Evolutionary conservation across 2,113 vertebrate genomes (phyloP).

Genomic region (Bombycilla garrulus): DNA sequence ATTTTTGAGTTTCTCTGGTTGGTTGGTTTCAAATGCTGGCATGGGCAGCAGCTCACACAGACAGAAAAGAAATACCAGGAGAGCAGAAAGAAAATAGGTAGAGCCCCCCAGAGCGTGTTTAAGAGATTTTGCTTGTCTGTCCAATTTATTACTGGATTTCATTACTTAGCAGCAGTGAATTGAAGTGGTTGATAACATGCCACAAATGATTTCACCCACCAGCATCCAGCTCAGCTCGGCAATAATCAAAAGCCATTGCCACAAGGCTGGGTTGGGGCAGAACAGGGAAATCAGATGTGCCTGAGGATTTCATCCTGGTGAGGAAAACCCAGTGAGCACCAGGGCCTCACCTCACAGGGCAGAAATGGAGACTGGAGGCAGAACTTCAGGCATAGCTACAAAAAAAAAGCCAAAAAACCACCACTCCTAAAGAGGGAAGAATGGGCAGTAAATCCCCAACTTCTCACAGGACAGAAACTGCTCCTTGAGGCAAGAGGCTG

Average conservation of each 20-base stretch:
- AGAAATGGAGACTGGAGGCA: not conserved
- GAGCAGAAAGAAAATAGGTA: slow-evolving; percentile 20
- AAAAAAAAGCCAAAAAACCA: no score
- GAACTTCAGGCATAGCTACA: not conserved
- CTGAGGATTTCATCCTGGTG: not conserved
- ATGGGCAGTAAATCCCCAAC: not conserved
- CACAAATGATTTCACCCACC: slow-evolving; percentile 17
- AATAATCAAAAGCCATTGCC: not conserved
- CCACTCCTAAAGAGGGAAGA: not conserved
- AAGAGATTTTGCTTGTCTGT: slow-evolving; percentile 35
- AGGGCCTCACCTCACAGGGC: not conserved
- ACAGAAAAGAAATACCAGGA: not conserved
- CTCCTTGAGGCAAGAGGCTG: not conserved
- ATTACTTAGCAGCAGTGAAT: slow-evolving; percentile 34
- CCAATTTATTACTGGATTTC: slow-evolving; percentile 42
- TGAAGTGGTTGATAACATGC: slow-evolving; percentile 16
- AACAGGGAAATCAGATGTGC: not conserved
- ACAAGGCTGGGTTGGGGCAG: not conserved
- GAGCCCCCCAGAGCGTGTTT: not conserved
- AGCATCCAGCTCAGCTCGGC: not conserved
- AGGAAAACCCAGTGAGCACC: not conserved
- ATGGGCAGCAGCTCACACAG: not conserved
- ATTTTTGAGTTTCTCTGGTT: not conserved
- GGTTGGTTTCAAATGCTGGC: slow-evolving; percentile 7
- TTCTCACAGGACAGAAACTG: not conserved